Conservation (phyloP, 2,888 invertebrate genomes). For the Phymatocera aterrima region DNA sequence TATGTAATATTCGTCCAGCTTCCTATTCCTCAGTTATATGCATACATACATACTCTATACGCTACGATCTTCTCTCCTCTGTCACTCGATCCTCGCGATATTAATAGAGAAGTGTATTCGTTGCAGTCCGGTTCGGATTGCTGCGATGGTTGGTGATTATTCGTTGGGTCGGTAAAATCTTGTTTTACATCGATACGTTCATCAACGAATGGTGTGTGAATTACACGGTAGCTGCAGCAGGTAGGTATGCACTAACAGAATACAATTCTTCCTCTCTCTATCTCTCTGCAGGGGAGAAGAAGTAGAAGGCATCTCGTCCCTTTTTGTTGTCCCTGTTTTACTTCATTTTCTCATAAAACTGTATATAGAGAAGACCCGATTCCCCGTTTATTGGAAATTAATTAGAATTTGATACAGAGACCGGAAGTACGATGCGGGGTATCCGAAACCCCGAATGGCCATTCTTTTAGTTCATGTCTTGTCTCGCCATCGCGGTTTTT, state of each 20-base stretch:
- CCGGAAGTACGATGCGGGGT: constrained; percentile 19
- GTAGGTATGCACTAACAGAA: too few species aligned
- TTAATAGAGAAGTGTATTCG: constrained; percentile 46
- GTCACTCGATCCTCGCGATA: constrained; percentile 37
- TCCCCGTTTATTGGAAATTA: background rate
- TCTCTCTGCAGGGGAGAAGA: background rate
- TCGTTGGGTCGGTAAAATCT: constrained; percentile 48
- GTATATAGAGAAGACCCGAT: background rate
- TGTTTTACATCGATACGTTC: constrained; percentile 36
- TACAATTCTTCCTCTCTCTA: too few species aligned
- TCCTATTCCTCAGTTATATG: background rate
- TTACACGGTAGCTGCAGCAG: background rate
- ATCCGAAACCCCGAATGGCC: background rate
- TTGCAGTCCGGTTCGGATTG: constrained; percentile 43
- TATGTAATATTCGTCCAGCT: background rate
- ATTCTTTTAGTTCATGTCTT: constrained; percentile 32
- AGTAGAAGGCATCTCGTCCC: too few species aligned
- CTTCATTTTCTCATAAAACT: background rate
- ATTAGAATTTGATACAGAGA: background rate
- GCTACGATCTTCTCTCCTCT: background rate
- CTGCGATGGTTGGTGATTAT: constrained; percentile 51
- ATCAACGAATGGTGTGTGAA: background rate
- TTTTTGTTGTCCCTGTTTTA: background rate
- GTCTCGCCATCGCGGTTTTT: background rate
- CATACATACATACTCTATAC: constrained; percentile 8